Evolutionary conservation across 2,797 vertebrate species (phyloP).

Genomic region (Gastrophryne carolinensis): DNA sequence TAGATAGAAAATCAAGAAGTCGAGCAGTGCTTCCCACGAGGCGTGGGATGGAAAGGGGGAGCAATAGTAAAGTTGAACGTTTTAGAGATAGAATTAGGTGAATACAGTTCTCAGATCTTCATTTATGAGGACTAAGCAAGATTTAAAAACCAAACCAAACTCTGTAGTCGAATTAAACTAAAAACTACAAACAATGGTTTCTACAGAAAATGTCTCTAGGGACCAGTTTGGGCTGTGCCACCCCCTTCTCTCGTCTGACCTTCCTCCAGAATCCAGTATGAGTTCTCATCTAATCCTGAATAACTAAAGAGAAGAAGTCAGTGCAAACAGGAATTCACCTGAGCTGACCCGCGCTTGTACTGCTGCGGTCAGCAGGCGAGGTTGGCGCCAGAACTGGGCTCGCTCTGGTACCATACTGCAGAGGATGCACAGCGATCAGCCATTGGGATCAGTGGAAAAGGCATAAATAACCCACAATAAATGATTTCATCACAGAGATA

Average conservation of each 20-base stretch:
- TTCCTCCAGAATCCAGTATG: neutral
- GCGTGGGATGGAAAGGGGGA: no score
- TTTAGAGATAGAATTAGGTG: no score
- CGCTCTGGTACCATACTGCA: neutral
- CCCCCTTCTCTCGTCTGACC: neutral
- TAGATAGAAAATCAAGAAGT: no score
- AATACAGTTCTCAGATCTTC: no score
- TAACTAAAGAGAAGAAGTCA: neutral
- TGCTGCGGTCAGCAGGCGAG: neutral
- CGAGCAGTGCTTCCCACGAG: no score
- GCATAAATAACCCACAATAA: constrained; percentile 73
- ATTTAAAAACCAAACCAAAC: no score
- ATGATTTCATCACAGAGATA: constrained; percentile 75
- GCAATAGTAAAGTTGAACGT: no score
- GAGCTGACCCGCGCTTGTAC: constrained; percentile 4
- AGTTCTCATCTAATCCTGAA: neutral
- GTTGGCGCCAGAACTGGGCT: neutral
- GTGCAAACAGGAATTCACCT: constrained; percentile 17
- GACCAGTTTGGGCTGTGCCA: no score
- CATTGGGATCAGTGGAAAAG: constrained; percentile 3
- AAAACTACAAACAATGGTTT: no score
- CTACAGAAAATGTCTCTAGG: no score
- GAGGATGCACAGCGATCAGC: constrained; percentile 21
- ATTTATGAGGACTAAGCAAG: no score
- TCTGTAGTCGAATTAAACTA: no score